phyloP scores from a whole-genome alignment of 2,113 vertebrate genomes.

The Silurus asotus region DNA sequence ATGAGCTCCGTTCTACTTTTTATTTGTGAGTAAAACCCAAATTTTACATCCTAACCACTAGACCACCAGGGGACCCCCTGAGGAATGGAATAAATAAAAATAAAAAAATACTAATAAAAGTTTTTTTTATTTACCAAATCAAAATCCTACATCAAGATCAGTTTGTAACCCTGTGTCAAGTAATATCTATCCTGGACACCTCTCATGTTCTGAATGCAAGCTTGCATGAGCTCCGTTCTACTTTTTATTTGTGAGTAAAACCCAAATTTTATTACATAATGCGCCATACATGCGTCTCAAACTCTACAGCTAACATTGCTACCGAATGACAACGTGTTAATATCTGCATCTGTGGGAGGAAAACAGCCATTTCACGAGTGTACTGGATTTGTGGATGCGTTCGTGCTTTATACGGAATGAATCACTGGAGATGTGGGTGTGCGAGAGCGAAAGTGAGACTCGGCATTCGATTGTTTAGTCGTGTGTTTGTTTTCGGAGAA shows the following conservation, averaged over 20 bases:
- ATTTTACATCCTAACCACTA: too few species aligned
- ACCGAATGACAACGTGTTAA: conserved; percentile 7
- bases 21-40: neutral
- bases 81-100: too few species aligned
- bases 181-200: neutral
- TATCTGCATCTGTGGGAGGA: conserved; percentile 2
- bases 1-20: neutral
- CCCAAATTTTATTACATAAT: too few species aligned
- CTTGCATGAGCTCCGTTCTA: neutral
- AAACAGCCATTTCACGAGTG: neutral
- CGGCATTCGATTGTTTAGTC: neutral
- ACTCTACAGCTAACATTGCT: neutral
- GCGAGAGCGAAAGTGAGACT: neutral
- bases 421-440: neutral
- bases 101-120: too few species aligned
- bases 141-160: neutral
- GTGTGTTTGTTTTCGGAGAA: neutral
- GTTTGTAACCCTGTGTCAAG: neutral
- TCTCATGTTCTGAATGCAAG: neutral
- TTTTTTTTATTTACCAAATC: too few species aligned
- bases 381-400: neutral
- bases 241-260: neutral
- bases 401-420: neutral
- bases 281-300: too few species aligned
- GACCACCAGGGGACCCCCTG: too few species aligned